phyloP scores from a whole-genome alignment of 2,113 vertebrate genomes.

The Lampris incognitus region DNA sequence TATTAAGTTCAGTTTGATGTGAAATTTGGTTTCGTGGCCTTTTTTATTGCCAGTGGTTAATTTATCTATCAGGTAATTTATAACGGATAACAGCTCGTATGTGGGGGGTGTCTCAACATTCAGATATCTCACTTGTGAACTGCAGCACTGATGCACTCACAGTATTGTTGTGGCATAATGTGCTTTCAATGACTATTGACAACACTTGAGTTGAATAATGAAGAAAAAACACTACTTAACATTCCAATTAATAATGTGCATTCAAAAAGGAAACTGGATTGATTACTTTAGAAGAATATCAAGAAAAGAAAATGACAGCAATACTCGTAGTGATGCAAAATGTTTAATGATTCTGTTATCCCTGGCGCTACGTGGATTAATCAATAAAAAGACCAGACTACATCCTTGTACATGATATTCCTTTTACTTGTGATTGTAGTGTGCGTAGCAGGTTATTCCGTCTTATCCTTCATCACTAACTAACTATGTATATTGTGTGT shows the following conservation, averaged over 20 bases:
- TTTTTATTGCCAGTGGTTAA: slow-evolving; percentile 70
- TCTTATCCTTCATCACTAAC: too few species aligned
- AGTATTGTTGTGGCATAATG: slow-evolving; percentile 34
- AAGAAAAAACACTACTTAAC: slow-evolving; percentile 41
- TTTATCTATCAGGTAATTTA: slow-evolving; percentile 46
- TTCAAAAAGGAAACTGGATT: slow-evolving; percentile 21
- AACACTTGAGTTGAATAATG: slow-evolving; percentile 27
- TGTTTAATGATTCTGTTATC: slow-evolving; percentile 61
- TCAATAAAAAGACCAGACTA: slow-evolving; percentile 68
- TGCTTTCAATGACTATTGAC: slow-evolving; percentile 29
- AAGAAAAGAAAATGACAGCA: slow-evolving; percentile 33
- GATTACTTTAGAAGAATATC: slow-evolving; percentile 10
- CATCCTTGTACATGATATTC: neutral
- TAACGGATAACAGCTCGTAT: slow-evolving; percentile 59
- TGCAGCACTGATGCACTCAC: slow-evolving; percentile 48
- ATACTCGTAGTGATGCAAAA: slow-evolving; percentile 43
- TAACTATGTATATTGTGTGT: neutral
- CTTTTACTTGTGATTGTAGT: neutral
- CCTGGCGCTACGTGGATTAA: slow-evolving; percentile 46
- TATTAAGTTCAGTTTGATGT: slow-evolving; percentile 65
- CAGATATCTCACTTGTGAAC: slow-evolving; percentile 44
- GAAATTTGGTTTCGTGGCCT: slow-evolving; percentile 72
- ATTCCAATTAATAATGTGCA: slow-evolving; percentile 53
- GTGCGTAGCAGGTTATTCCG: too few species aligned
- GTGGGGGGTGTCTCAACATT: slow-evolving; percentile 52